Conservation (phyloP, 2,797 vertebrate species). For the Eremophila alpestris region DNA sequence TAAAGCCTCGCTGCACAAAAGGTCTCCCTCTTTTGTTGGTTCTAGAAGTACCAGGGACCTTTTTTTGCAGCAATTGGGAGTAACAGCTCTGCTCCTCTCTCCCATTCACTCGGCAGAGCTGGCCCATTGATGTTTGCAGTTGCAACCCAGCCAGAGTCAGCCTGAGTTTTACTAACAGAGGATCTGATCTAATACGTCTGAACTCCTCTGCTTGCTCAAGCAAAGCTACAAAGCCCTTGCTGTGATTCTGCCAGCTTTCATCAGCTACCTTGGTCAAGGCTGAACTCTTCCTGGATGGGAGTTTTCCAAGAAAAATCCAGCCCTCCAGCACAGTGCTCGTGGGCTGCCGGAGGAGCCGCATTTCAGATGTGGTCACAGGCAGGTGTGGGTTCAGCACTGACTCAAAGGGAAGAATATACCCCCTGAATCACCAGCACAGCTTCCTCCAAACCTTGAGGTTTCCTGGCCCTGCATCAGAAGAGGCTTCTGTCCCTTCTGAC, state of each 20-base stretch:
- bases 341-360: not conserved
- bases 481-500: constrained; percentile 31
- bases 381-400: constrained; percentile 43
- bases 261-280: not conserved
- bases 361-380: constrained; percentile 68
- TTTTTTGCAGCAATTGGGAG: not conserved
- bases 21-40: not conserved
- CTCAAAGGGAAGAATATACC: constrained; percentile 63
- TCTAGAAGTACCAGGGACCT: not conserved
- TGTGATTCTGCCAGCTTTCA: constrained; percentile 40
- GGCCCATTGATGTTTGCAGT: not conserved
- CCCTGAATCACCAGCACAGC: constrained; percentile 51
- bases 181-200: not conserved
- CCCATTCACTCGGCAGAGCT: not conserved
- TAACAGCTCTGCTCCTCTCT: not conserved
- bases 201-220: constrained; percentile 3
- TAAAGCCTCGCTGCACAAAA: not conserved
- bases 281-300: constrained; percentile 19
- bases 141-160: not conserved
- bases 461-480: constrained; percentile 47
- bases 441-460: constrained; percentile 52
- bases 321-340: not conserved
- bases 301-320: constrained; percentile 55
- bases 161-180: not conserved
- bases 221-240: constrained; percentile 32